These are phyloP conservation scores for Vespertilio murinus DNA, from an alignment of 2,797 vertebrate species.

Conservation along the genomic window DNA sequence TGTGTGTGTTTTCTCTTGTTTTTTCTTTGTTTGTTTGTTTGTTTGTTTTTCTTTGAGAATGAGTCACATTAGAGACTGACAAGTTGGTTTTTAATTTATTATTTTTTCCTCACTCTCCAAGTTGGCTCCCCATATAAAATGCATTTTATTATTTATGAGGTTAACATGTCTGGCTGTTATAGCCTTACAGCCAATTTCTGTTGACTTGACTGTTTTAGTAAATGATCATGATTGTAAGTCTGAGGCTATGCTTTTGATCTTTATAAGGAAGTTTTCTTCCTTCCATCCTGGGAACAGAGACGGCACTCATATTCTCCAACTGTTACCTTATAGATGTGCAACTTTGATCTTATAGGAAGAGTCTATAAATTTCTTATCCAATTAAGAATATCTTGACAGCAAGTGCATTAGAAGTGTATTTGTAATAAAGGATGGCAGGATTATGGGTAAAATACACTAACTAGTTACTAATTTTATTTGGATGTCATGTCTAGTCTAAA, in stretches of 20 bases:
- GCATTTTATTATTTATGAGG: conserved; percentile 68
- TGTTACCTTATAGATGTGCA: conserved; percentile 45
- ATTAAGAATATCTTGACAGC: conserved; percentile 54
- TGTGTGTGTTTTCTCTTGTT: no score
- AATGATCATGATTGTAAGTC: conserved; percentile 46
- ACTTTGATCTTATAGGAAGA: conserved; percentile 58
- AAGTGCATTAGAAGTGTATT: conserved; percentile 38
- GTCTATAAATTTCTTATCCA: conserved; percentile 36
- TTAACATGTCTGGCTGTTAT: conserved; percentile 47
- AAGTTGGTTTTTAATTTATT: conserved; percentile 53
- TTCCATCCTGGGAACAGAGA: conserved; percentile 54
- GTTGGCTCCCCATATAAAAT: conserved; percentile 25
- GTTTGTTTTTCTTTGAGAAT: background rate
- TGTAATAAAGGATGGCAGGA: conserved; percentile 5
- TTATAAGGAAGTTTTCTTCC: conserved; percentile 47
- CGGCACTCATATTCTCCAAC: conserved; percentile 6
- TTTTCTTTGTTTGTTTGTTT: background rate
- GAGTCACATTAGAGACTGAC: conserved; percentile 46
- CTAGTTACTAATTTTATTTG: conserved; percentile 43
- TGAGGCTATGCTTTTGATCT: conserved; percentile 68
- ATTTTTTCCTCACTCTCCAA: conserved; percentile 37
- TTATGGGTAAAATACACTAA: background rate
- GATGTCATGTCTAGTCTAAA: conserved; percentile 3
- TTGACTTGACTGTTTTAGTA: conserved; percentile 59
- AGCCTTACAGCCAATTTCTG: conserved; percentile 55